Evolutionary conservation across 1,140 invertebrate species (phyloP).

Genomic region (Saccostrea echinata): DNA sequence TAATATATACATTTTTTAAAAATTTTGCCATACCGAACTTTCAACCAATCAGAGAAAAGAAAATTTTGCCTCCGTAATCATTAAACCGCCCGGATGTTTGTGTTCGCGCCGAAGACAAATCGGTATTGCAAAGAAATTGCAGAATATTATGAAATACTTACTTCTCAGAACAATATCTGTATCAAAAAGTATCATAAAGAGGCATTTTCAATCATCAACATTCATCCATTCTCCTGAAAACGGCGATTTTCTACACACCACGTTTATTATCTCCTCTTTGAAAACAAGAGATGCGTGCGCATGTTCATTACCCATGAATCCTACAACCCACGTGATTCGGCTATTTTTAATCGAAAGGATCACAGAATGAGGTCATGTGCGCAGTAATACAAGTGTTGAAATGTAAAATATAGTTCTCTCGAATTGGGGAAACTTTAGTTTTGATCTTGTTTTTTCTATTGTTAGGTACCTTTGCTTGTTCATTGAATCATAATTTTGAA

Average conservation of each 20-base stretch:
- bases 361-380: neutral
- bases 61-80: neutral
- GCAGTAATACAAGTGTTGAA: neutral
- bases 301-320: conserved; percentile 27
- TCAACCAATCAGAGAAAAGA: neutral
- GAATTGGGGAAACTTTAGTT: neutral
- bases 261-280: conserved; percentile 8
- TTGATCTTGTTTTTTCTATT: neutral
- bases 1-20: neutral
- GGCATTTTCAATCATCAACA: neutral
- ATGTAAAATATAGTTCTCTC: neutral
- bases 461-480: no score
- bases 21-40: neutral
- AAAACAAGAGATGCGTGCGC: conserved; percentile 13
- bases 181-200: neutral
- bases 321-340: neutral
- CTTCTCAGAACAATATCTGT: neutral
- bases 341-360: conserved; percentile 24
- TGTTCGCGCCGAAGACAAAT: neutral
- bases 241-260: neutral
- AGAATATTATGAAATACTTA: neutral
- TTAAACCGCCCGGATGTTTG: neutral
- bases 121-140: neutral
- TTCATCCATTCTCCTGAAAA: neutral
- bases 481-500: no score